Percentiles rank a stretch among this genome's conserved stretches.
Conservation (phyloP, 2,888 invertebrate genomes). For the Argynnis bischoffii region DNA sequence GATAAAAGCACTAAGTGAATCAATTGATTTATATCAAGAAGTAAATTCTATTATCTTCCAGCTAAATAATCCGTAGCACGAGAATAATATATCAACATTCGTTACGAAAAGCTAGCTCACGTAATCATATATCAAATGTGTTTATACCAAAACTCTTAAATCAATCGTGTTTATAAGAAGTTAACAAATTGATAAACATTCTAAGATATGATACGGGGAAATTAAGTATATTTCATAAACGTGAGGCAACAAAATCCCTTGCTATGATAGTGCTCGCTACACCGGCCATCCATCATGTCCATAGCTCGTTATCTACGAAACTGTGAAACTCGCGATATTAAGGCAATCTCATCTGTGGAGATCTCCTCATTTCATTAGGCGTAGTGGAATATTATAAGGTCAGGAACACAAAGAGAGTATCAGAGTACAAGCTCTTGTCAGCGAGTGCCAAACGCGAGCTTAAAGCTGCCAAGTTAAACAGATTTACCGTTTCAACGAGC, state of each 20-base stretch:
- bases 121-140: slow-evolving; percentile 26
- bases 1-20: too few species aligned
- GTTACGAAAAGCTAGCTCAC: slow-evolving; percentile 23
- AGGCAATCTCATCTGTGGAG: slow-evolving; percentile 43
- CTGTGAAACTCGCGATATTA: slow-evolving; percentile 44
- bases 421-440: slow-evolving; percentile 34
- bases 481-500: slow-evolving; percentile 28
- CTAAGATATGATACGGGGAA: slow-evolving; percentile 9
- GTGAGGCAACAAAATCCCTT: slow-evolving; percentile 14
- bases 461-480: slow-evolving; percentile 33
- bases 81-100: neutral
- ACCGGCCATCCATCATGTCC: slow-evolving; percentile 44
- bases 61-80: neutral
- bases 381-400: slow-evolving; percentile 39
- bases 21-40: too few species aligned
- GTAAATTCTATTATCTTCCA: neutral
- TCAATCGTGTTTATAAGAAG: slow-evolving; percentile 19
- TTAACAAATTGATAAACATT: slow-evolving; percentile 28
- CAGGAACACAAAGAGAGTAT: slow-evolving; percentile 32
- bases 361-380: slow-evolving; percentile 48
- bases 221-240: slow-evolving; percentile 21
- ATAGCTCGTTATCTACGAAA: slow-evolving; percentile 43
- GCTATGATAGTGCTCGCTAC: slow-evolving; percentile 16
- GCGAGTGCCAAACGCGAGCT: slow-evolving; percentile 33
- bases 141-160: slow-evolving; percentile 28